Evolutionary conservation across 2,113 vertebrate species (phyloP).

Genomic region (Odontophorus gujanensis): DNA sequence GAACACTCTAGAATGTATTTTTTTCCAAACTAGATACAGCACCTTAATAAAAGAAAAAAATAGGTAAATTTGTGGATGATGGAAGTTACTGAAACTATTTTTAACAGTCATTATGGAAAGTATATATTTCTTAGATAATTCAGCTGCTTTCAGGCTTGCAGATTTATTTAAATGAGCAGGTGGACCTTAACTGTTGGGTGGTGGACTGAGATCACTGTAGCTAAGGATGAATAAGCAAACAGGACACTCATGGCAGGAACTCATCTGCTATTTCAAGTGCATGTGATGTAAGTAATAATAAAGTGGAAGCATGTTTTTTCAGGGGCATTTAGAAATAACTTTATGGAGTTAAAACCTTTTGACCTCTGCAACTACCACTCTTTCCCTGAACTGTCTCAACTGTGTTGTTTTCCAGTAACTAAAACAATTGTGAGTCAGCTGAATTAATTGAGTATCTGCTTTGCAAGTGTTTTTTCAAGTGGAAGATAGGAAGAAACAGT

Average conservation of each 20-base stretch:
- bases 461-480: not conserved
- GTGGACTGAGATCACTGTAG: not conserved
- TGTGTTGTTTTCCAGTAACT: not conserved
- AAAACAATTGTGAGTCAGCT: not conserved
- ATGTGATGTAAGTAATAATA: not conserved
- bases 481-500: not conserved
- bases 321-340: not conserved
- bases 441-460: not conserved
- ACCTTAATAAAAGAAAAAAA: not conserved
- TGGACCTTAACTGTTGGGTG: not conserved
- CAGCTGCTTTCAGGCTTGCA: not conserved
- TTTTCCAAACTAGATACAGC: not conserved
- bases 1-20: accelerated
- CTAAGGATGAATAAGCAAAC: not conserved
- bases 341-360: not conserved
- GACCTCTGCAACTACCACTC: not conserved
- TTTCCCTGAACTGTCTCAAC: not conserved
- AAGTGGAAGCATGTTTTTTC: not conserved
- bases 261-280: not conserved
- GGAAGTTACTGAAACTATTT: not conserved
- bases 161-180: not conserved
- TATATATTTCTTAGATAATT: not conserved
- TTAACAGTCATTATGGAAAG: not conserved
- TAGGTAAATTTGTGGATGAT: not conserved
- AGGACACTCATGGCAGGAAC: not conserved